Percentiles rank a stretch among this genome's conserved stretches.
These are phyloP conservation scores for Coregonus sp. DNA, from an alignment of 2,797 vertebrate genomes.

Conservation along the genomic window DNA sequence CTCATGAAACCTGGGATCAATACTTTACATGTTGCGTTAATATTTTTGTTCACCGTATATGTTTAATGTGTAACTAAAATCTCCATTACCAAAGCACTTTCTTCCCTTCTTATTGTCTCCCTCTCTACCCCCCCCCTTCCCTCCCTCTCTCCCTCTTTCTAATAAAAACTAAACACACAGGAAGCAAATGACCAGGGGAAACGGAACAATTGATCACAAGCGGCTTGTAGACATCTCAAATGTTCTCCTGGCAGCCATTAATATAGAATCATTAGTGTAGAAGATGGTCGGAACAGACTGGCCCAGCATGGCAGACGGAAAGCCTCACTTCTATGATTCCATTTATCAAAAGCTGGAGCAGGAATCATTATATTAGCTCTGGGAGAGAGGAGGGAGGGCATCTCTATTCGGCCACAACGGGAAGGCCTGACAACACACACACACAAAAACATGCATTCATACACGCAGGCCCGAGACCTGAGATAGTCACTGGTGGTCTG, in stretches of 20 bases:
- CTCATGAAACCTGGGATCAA: too few species aligned
- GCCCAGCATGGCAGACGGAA: conserved; percentile 68
- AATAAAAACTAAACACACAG: conserved; percentile 59
- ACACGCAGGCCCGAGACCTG: conserved; percentile 36
- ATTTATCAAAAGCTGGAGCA: conserved; percentile 66
- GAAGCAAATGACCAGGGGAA: conserved; percentile 50
- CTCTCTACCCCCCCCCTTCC: not conserved
- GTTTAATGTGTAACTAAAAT: too few species aligned
- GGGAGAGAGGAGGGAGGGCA: conserved; percentile 41
- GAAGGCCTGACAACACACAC: conserved; percentile 13
- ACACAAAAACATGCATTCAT: not conserved
- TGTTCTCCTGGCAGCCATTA: conserved; percentile 73
- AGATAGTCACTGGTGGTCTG: not conserved
- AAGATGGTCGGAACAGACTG: conserved; percentile 54
- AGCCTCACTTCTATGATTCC: conserved; percentile 75
- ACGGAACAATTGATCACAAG: conserved; percentile 63
- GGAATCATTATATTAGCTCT: conserved; percentile 66
- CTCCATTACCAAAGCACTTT: not conserved
- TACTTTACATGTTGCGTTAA: too few species aligned
- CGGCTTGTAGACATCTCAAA: conserved; percentile 69
- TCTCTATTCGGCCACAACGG: conserved; percentile 41
- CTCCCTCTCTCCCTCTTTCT: conserved; percentile 30
- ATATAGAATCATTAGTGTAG: conserved; percentile 73
- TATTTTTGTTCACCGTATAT: too few species aligned
- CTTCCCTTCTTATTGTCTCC: not conserved